Base-by-base conservation (phyloP, 2,797 vertebrate genomes). In the Hydrophis major region DNA sequence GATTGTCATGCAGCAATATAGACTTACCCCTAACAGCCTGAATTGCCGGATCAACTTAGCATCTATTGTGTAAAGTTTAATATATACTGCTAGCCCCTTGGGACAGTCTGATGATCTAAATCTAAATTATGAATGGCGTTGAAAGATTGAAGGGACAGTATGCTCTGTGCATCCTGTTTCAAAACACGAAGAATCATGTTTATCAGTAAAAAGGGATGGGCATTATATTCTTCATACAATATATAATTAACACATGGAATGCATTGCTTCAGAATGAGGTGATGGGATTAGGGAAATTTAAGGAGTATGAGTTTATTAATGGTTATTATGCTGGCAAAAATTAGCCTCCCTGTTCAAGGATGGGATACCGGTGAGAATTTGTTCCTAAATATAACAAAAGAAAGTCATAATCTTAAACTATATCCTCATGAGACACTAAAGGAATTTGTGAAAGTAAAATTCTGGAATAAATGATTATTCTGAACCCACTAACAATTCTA, bases 211-310 rank as follows among this genome's bases (percentile, higher is more conserved):
- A 86, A 50, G 57, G 18, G 57, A 63, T 16, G 61, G 69, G 69
- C 88, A 61, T 89, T 86, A 89, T 47, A 20, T 86, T 53, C 20
- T 11, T 25, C n/a, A 47, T 78, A 32, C 57, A 63, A 27, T 27
- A 8, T 28, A 63, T 63, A 92, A 89, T 92, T 92, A 92, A 61
- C 20, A 18, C 47, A 86, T 86, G 57, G 56, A 89, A 92, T 92
- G 83, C 47, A 86, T 61, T 56, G 88, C 69, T 57, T 89, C 42
- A 55, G 57, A 47, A 28, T 11, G n/a, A 37, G 27, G 69, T 86
- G 57, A 55, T 86, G 37, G 32, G 53, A 57, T 74, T 89, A 89
- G n/a, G n/a, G 74, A 86, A 20, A 86, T 92, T 92, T 32, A 63
- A 86, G 57, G 57, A 86, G 57, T 57, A 89, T 86, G 47, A 55